Evolutionary conservation across 2,888 invertebrate genomes (phyloP), one percentile per base, ranked within the genome.

Genomic region (Galerucella calmariensis): DNA sequence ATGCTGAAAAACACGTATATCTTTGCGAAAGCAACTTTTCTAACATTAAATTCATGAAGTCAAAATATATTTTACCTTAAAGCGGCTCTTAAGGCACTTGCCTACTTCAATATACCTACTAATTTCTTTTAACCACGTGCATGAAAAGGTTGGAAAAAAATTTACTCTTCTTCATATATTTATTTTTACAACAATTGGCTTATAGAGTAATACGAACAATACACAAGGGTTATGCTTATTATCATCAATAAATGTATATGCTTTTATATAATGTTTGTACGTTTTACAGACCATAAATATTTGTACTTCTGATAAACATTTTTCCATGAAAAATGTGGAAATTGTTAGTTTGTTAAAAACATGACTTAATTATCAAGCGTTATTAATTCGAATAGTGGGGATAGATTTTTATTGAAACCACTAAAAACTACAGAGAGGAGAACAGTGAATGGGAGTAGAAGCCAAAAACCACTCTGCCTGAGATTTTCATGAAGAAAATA

Each of bases 251-350:
- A 41, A 41, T 41, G 35, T 41, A 41, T 48, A 48, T 48, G 14
- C 48, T 20, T 16, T 56, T 16, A 56, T 56, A 56, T 56, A 20
- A 2, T 56, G 11, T 56, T 56, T 56, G 56, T 56, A 56, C 16
- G 20, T 56, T 56, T 56, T 56, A 48, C 56, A 56, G 56, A 56
- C 56, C 56, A 16, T 56, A 56, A 9, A 56, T 56, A 56, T 56
- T 56, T 56, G 56, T 56, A 56, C 56, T 56, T 56, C 56, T 56
- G 16, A 56, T 56, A 9, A 56, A 56, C 56, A 16, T 20, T 56
- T 51, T 20, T 16, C 56, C 53, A 16, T 56, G 16, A 53, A 53
- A 53, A 53, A n/a, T n/a, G 53, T 14, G 8, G 14, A 6, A 16
- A n/a, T 53, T n/a, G 16, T 14, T 14, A 53, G n/a, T 16, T 53